These are phyloP conservation scores for Fistularia tabacaria DNA, from an alignment of 2,797 vertebrate species.

Conservation along the genomic window DNA sequence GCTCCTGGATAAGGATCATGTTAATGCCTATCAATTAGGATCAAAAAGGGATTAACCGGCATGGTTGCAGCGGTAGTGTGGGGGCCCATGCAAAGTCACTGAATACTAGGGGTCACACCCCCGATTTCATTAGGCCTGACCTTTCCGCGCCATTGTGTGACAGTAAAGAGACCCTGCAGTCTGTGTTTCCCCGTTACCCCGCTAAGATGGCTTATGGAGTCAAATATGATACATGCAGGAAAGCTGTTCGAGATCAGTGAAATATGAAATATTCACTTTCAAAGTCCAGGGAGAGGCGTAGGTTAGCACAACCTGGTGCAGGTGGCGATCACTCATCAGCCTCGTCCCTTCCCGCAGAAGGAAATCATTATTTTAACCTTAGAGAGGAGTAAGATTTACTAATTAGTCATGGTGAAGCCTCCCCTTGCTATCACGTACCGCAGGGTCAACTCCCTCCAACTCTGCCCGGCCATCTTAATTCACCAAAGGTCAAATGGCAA, in stretches of 20 bases:
- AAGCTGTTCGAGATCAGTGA: slow-evolving; percentile 65
- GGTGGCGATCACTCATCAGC: slow-evolving; percentile 67
- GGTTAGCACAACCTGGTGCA: slow-evolving; percentile 64
- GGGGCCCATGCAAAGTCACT: slow-evolving; percentile 72
- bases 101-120: slow-evolving; percentile 82
- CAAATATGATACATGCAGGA: slow-evolving; percentile 61
- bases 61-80: slow-evolving; percentile 64
- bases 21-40: slow-evolving; percentile 84
- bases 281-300: slow-evolving; percentile 71
- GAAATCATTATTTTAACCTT: slow-evolving; percentile 58
- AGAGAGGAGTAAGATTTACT: slow-evolving; percentile 66
- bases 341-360: slow-evolving; percentile 44
- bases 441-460: slow-evolving; percentile 52
- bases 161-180: slow-evolving; percentile 65
- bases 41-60: slow-evolving; percentile 80
- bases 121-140: slow-evolving; percentile 86
- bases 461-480: slow-evolving; percentile 62
- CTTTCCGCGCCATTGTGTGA: slow-evolving; percentile 75
- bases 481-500: slow-evolving; percentile 70
- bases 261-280: slow-evolving; percentile 74
- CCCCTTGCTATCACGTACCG: slow-evolving; percentile 48
- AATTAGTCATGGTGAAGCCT: slow-evolving; percentile 72
- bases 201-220: slow-evolving; percentile 54
- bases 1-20: slow-evolving; percentile 75
- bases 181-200: slow-evolving; percentile 47